Evolutionary conservation across 2,797 vertebrate species (phyloP).

Genomic region (Pipistrellus pygmaeus): DNA sequence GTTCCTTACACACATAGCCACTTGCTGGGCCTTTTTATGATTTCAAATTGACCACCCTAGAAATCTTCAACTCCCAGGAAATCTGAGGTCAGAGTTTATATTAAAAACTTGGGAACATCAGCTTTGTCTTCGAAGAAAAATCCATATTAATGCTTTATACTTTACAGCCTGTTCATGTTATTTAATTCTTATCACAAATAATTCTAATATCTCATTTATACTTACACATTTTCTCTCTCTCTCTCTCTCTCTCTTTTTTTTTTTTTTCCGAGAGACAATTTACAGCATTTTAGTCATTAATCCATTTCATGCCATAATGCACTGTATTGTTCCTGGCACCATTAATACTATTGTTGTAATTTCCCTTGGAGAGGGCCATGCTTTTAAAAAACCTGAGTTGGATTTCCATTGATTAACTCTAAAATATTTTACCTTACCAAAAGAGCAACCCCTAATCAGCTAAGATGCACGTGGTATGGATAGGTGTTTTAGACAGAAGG

Average conservation of each 20-base stretch:
- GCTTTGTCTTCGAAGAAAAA: constrained; percentile 55
- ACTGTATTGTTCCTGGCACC: not conserved
- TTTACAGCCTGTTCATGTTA: not conserved
- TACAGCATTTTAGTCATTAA: constrained; percentile 62
- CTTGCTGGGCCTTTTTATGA: not conserved
- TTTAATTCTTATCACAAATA: constrained; percentile 31
- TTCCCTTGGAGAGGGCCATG: not conserved
- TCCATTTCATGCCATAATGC: not conserved
- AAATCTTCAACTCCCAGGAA: constrained; percentile 46
- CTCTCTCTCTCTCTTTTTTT: too few relatives aligned
- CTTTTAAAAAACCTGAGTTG: not conserved
- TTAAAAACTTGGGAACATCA: constrained; percentile 59
- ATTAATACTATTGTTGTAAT: not conserved
- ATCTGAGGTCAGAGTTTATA: constrained; percentile 44
- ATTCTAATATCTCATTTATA: constrained; percentile 22
- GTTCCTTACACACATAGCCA: not conserved
- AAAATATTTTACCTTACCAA: constrained; percentile 4
- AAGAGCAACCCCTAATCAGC: not conserved
- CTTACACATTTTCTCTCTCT: not conserved
- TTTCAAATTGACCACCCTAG: not conserved
- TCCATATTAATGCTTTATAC: constrained; percentile 20
- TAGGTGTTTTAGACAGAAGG: not conserved
- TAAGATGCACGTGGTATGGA: not conserved
- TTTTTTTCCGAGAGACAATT: not conserved
- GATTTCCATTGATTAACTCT: not conserved